Base-by-base conservation (phyloP, 2,888 invertebrate species). In the Scotopteryx bipunctaria region DNA sequence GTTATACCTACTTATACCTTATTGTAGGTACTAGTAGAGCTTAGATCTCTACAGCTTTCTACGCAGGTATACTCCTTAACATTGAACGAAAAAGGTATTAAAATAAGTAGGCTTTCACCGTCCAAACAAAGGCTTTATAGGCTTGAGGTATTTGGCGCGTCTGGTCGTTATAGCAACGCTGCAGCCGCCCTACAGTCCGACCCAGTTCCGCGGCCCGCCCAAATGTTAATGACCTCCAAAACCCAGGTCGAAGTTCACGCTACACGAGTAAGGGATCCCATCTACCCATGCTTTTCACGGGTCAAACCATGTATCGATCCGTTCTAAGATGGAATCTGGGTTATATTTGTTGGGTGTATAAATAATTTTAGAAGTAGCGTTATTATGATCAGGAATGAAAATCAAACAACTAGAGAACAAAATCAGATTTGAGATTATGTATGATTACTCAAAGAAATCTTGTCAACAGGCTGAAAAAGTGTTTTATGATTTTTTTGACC, bases 181-280 rank as follows among this genome's bases (percentile, higher is more conserved):
- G 87, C 86, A 86, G 67, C 62, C 74, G 66, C 64, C 75, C 75
- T 69, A 73, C 83, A 83, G 83, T 40, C 29, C 55, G 88, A 86
- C 88, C 88, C 66, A 88, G 74, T 85, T 83, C 64, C 71, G 69
- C 71, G 76, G 66, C 81, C 82, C 77, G 73, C 73, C 77, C 82
- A 89, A 90, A 90, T 90, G 89, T 90, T 90, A 90, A 90, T 90
- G 89, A 90, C 89, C 89, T 89, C 89, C 86, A 90, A 90, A 88
- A 84, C 83, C 85, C 83, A 81, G 89, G 89, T 87, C 89, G 88
- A 90, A 90, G 89, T 90, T 90, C 89, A 90, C 81, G 80, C 74
- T 86, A 86, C 89, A 88, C 89, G 89, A 77, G 89, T 78, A 81
- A 81, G 71, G 80, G 79, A 83, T 83, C 71, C 73, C 75, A 73